These are phyloP conservation scores for Choloepus hoffmanni DNA, from an alignment of 2,113 vertebrate species.

Conservation along the genomic window DNA sequence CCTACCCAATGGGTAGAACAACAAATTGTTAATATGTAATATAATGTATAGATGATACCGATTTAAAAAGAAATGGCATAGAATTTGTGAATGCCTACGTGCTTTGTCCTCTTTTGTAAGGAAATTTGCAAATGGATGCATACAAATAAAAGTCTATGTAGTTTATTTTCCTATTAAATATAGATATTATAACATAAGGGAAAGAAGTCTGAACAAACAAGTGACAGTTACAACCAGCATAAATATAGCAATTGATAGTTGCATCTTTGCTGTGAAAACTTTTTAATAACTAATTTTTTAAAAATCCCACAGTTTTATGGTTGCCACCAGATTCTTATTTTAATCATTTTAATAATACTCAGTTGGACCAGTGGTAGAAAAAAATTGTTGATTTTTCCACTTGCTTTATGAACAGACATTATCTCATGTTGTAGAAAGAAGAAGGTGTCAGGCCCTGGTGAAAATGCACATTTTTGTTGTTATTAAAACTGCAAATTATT, in stretches of 20 bases:
- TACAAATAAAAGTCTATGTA: slow-evolving; percentile 92
- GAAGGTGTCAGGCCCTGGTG: neutral
- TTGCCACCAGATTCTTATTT: slow-evolving; percentile 82
- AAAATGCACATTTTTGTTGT: neutral
- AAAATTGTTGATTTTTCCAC: neutral
- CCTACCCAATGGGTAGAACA: slow-evolving; percentile 98
- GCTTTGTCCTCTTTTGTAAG: slow-evolving; percentile 92
- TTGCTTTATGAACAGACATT: slow-evolving; percentile 45
- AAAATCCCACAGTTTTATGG: slow-evolving; percentile 82
- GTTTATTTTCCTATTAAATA: slow-evolving; percentile 97
- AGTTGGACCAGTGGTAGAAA: slow-evolving; percentile 84
- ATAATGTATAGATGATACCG: slow-evolving; percentile 95
- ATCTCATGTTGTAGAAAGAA: neutral
- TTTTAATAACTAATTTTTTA: slow-evolving; percentile 64
- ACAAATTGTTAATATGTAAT: slow-evolving; percentile 96
- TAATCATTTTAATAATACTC: slow-evolving; percentile 79
- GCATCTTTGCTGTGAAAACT: slow-evolving; percentile 84
- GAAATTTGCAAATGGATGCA: slow-evolving; percentile 92
- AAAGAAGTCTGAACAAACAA: slow-evolving; percentile 87
- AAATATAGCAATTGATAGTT: slow-evolving; percentile 71
- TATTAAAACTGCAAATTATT: neutral
- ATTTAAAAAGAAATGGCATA: slow-evolving; percentile 95
- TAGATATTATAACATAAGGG: slow-evolving; percentile 87
- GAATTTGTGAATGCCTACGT: slow-evolving; percentile 95
- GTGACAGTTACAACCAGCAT: slow-evolving; percentile 83